Conservation (phyloP, 2,113 vertebrate genomes). For the Otis tarda region DNA sequence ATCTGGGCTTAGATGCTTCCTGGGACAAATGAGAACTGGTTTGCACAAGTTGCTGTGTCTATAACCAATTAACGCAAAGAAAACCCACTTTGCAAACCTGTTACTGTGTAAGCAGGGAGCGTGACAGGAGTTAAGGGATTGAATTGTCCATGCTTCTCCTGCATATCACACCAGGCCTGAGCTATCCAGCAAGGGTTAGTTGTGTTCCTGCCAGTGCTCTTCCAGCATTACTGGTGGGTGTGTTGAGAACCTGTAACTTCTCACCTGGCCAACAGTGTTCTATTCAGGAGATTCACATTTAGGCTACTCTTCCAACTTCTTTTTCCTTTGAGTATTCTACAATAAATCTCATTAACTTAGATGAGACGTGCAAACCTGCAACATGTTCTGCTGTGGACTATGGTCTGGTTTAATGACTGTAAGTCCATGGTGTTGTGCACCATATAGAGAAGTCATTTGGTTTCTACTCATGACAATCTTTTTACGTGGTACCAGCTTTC, state of each 20-base stretch:
- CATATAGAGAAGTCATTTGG: background rate
- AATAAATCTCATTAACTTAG: background rate
- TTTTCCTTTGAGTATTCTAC: background rate
- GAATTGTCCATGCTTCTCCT: background rate
- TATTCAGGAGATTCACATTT: background rate
- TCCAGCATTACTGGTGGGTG: background rate
- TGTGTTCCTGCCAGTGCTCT: background rate
- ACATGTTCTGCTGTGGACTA: background rate
- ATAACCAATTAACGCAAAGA: background rate
- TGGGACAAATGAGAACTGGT: background rate
- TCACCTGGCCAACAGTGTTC: background rate
- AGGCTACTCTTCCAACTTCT: background rate
- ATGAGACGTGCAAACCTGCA: background rate
- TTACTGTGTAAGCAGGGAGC: background rate
- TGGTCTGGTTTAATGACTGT: background rate
- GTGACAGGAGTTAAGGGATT: background rate
- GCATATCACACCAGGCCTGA: background rate
- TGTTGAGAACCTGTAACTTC: background rate
- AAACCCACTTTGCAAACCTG: background rate
- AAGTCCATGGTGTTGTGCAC: background rate
- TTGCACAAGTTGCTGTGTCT: background rate
- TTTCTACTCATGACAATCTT: background rate
- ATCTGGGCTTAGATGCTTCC: background rate
- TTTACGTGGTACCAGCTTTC: background rate
- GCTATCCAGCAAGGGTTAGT: background rate